phyloP scores from a whole-genome alignment of 2,113 vertebrate genomes.

The Hiodon tergisus region DNA sequence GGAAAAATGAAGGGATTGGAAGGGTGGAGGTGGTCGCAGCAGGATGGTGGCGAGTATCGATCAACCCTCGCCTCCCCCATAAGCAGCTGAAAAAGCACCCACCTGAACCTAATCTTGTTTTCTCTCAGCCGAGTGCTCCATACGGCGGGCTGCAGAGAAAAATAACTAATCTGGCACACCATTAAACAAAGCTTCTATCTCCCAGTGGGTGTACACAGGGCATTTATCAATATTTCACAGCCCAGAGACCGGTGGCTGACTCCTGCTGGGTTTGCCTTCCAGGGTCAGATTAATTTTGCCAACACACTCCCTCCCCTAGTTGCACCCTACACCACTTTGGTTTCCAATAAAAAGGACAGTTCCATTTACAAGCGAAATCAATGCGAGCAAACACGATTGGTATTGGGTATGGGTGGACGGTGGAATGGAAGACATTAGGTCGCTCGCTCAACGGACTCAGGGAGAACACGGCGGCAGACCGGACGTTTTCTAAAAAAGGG shows the following conservation, averaged over 20 bases:
- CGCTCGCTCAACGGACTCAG: neutral
- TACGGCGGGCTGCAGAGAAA: no score
- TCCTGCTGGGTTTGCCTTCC: no score
- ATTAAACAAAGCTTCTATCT: neutral
- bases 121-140: no score
- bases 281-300: neutral
- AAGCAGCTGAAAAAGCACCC: no score
- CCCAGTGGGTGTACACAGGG: neutral
- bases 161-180: neutral
- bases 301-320: neutral
- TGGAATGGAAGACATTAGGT: no score
- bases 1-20: neutral
- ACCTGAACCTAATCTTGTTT: no score
- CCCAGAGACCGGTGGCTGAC: no score
- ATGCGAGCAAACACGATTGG: no score
- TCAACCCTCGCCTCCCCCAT: neutral
- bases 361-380: no score
- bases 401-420: no score
- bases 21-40: no score
- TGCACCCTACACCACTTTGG: neutral
- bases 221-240: neutral
- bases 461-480: neutral
- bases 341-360: no score
- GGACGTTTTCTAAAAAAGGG: neutral
- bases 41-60: neutral